Percentiles rank a stretch among this genome's conserved stretches.
Conservation (phyloP, 2,113 vertebrate species). For the Otis tarda region DNA sequence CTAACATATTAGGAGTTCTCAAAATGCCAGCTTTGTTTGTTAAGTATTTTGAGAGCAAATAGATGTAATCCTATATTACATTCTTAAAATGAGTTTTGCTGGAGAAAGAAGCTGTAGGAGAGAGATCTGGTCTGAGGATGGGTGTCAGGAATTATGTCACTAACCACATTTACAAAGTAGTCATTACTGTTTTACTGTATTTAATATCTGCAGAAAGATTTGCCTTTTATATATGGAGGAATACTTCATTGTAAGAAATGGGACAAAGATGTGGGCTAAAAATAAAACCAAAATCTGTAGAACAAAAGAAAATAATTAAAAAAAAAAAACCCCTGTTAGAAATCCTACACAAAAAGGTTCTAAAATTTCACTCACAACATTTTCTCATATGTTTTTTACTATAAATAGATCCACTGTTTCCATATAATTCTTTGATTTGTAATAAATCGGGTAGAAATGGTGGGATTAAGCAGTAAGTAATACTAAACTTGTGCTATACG, state of each 20-base stretch:
- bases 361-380: background rate
- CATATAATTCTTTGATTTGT: background rate
- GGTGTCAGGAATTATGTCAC: background rate
- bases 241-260: background rate
- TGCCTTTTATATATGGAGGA: background rate
- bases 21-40: slow-evolving; percentile 73
- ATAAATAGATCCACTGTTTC: background rate
- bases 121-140: background rate
- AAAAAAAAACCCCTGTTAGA: background rate
- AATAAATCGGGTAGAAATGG: background rate
- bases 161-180: background rate
- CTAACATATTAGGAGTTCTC: slow-evolving; percentile 75
- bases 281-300: background rate
- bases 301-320: background rate
- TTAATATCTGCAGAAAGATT: background rate
- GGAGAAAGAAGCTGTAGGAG: background rate
- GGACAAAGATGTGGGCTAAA: background rate
- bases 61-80: slow-evolving; percentile 62
- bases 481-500: background rate
- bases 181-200: background rate
- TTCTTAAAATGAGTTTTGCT: slow-evolving; percentile 33
- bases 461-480: background rate
- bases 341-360: background rate
- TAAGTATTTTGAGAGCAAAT: slow-evolving; percentile 71
- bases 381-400: background rate